Base-by-base conservation (phyloP, 1,140 invertebrate species). In the Coboldia fuscipes region DNA sequence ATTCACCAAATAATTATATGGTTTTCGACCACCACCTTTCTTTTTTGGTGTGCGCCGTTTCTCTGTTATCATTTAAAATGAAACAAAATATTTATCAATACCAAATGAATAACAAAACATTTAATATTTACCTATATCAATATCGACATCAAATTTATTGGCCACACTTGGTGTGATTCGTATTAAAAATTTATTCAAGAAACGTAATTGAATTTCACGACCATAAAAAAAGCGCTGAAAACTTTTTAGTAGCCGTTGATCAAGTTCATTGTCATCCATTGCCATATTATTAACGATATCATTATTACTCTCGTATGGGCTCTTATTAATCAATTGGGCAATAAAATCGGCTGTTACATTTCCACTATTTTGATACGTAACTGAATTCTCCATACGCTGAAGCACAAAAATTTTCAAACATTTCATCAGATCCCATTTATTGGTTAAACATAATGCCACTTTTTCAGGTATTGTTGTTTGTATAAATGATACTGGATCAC, bases 331-430 rank as follows among this genome's bases (percentile, higher is more conserved):
- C 26, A 55, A 48, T 34, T 54, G 51, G 20, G 51, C 42, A 17
- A 55, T 31, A 30, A 55, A 55, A 29, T 55, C 52, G 12, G 39
- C 41, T 3, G 52, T 54, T 14, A 53, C 26, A 21, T 54, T 54
- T 6, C 48, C 48, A 2, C 40, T 44, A 29, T 41, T 42, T 3
- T 39, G 35, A 37, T 43, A 33, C 12, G 13, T 19, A n/a, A 16
- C 15, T 9, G 22, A 41, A 34, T 3, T 35, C 34, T 51, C 48
- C 45, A 55, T 39, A 20, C 51, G 54, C 24, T 51, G 50, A 14
- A 55, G 31, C 10, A 54, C 43, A n/a, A 46, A 55, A 15, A 53
- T 27, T 35, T 55, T 55, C n/a, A 49, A 48, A 38, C 52, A 55
- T 29, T 48, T 48, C 29, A 53, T 37, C 39, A 51, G 45, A 29